Evolutionary conservation across 2,888 invertebrate species (phyloP).

Genomic region (Hirtodrosophila confusa): DNA sequence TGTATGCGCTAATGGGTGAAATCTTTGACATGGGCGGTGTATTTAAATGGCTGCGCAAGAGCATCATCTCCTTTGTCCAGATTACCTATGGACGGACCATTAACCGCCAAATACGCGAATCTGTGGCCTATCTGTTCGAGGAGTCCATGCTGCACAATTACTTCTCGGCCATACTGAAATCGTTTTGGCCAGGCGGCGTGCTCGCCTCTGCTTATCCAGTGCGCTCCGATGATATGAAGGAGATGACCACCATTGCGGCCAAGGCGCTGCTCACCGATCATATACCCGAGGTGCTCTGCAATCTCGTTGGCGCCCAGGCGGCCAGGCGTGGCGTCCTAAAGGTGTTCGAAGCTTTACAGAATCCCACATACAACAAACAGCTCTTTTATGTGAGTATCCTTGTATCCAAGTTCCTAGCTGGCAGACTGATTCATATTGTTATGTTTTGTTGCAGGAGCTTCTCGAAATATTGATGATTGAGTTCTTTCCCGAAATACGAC

Average conservation of each 20-base stretch:
- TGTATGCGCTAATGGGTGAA: conserved; percentile 94
- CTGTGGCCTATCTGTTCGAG: conserved; percentile 93
- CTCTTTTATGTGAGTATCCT: conserved; percentile 90
- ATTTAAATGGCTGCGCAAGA: conserved; percentile 93
- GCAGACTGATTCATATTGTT: background rate
- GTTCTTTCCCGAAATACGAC: conserved; percentile 89
- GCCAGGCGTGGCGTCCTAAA: conserved; percentile 93
- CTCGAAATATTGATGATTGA: conserved; percentile 88
- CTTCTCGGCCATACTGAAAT: conserved; percentile 91
- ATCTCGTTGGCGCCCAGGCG: conserved; percentile 93
- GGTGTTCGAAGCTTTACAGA: conserved; percentile 93
- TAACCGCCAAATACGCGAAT: conserved; percentile 94
- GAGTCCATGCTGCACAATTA: conserved; percentile 96
- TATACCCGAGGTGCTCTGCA: conserved; percentile 91
- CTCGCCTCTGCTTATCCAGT: conserved; percentile 85
- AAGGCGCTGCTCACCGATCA: conserved; percentile 87
- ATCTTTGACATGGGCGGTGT: conserved; percentile 95
- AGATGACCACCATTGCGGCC: conserved; percentile 89
- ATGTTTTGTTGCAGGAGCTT: conserved; percentile 86
- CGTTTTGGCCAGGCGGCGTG: conserved; percentile 95
- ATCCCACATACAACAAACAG: conserved; percentile 94
- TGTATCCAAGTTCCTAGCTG: no score
- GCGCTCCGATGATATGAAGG: conserved; percentile 87
- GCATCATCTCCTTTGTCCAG: conserved; percentile 95
- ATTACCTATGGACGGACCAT: conserved; percentile 96